Percentiles rank a stretch among this genome's conserved stretches.
Conservation (phyloP, 2,888 invertebrate species). For the Tuta absoluta region DNA sequence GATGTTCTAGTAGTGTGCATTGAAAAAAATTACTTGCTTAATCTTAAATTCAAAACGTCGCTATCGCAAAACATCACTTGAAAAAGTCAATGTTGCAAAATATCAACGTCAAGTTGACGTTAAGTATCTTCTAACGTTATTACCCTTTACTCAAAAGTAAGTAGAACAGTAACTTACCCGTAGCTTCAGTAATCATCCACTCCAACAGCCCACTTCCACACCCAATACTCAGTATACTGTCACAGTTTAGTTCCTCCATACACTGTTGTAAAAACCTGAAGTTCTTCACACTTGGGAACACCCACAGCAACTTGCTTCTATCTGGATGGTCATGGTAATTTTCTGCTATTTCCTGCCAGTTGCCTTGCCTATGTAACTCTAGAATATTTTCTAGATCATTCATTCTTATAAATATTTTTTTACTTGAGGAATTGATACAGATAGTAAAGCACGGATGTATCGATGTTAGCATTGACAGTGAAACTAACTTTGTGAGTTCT, state of each 20-base stretch:
- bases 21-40: too few species aligned
- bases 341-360: constrained; percentile 74
- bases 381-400: constrained; percentile 55
- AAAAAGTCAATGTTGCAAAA: too few species aligned
- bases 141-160: background rate
- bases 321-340: constrained; percentile 74
- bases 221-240: constrained; percentile 85
- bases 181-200: constrained; percentile 86
- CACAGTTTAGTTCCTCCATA: constrained; percentile 66
- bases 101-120: too few species aligned
- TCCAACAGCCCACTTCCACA: constrained; percentile 92
- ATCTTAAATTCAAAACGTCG: too few species aligned
- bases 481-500: constrained; percentile 32
- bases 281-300: constrained; percentile 85
- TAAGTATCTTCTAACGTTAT: too few species aligned
- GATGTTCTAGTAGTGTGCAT: too few species aligned
- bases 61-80: too few species aligned
- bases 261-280: constrained; percentile 79
- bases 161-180: constrained; percentile 72
- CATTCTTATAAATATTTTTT: constrained; percentile 41
- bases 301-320: constrained; percentile 85
- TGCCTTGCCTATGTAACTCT: constrained; percentile 61
- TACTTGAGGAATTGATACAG: background rate
- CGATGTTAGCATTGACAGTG: constrained; percentile 47
- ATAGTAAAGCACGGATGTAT: constrained; percentile 1